A percentile compares a stretch with the other conserved stretches of the same genome.
phyloP scores from a whole-genome alignment of 2,888 invertebrate species.

The Melikaiella ostensackeni region DNA sequence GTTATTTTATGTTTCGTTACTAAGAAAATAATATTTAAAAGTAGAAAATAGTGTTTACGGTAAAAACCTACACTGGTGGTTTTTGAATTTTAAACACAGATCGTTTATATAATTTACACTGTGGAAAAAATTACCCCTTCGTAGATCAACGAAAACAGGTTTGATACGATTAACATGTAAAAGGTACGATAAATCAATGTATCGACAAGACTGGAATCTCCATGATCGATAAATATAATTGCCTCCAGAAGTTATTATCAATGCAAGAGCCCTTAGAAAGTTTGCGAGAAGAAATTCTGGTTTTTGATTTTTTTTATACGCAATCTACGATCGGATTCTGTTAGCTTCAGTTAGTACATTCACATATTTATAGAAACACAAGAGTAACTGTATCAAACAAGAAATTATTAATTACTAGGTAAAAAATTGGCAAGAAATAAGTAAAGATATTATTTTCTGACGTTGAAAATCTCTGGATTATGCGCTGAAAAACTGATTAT shows the following conservation, averaged over 20 bases:
- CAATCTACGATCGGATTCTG: not conserved
- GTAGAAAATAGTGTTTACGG: not conserved
- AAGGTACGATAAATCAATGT: slow-evolving; percentile 29
- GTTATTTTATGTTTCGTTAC: no score
- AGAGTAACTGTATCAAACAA: no score
- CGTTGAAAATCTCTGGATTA: no score
- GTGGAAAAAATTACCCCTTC: not conserved
- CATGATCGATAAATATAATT: slow-evolving; percentile 38
- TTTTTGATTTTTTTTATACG: slow-evolving; percentile 10
- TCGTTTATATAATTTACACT: not conserved
- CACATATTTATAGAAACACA: no score
- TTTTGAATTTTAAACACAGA: not conserved
- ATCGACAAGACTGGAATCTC: slow-evolving; percentile 29
- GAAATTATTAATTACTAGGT: no score
- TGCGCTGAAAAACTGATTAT: no score
- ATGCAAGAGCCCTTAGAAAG: slow-evolving; percentile 13
- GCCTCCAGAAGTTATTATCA: slow-evolving; percentile 24
- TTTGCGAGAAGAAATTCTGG: slow-evolving; percentile 15
- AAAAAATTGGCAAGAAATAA: no score
- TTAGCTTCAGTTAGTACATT: not conserved
- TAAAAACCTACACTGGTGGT: not conserved
- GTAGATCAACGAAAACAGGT: slow-evolving; percentile 11
- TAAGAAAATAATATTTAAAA: no score
- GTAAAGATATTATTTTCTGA: no score
- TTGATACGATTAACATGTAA: slow-evolving; percentile 28